phyloP scores from a whole-genome alignment of 2,113 vertebrate genomes.

The Echinops telfairi region DNA sequence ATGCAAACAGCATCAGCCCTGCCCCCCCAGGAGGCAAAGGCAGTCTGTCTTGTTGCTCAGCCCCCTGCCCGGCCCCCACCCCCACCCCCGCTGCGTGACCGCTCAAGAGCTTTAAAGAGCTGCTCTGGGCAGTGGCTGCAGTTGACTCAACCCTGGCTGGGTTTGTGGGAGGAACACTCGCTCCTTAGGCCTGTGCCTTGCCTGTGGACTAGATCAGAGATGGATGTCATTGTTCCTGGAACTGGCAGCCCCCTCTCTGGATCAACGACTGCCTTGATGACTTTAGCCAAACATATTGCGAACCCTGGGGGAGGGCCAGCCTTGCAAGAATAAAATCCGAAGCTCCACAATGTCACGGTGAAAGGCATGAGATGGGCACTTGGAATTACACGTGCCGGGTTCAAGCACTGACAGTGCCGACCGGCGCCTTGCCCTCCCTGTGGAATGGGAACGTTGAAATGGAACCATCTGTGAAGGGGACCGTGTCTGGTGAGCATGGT shows the following conservation, averaged over 20 bases:
- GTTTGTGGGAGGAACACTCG: neutral
- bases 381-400: neutral
- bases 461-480: neutral
- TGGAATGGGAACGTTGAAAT: neutral
- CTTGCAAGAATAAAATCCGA: neutral
- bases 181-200: conserved; percentile 12
- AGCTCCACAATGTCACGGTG: neutral
- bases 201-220: neutral
- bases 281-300: neutral
- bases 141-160: neutral
- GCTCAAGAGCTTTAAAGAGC: neutral
- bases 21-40: neutral
- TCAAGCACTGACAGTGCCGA: neutral
- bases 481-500: too few species aligned
- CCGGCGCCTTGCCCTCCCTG: neutral
- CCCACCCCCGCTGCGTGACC: neutral
- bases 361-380: neutral
- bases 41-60: neutral
- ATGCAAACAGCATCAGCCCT: neutral
- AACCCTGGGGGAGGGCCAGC: neutral
- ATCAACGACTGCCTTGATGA: neutral
- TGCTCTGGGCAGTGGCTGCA: neutral
- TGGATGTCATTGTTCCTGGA: neutral
- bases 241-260: neutral
- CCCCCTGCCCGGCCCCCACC: neutral